A percentile compares a stretch with the other conserved stretches of the same genome.
phyloP scores from a whole-genome alignment of 1,140 invertebrate genomes.

The Aleiodes sp. region DNA sequence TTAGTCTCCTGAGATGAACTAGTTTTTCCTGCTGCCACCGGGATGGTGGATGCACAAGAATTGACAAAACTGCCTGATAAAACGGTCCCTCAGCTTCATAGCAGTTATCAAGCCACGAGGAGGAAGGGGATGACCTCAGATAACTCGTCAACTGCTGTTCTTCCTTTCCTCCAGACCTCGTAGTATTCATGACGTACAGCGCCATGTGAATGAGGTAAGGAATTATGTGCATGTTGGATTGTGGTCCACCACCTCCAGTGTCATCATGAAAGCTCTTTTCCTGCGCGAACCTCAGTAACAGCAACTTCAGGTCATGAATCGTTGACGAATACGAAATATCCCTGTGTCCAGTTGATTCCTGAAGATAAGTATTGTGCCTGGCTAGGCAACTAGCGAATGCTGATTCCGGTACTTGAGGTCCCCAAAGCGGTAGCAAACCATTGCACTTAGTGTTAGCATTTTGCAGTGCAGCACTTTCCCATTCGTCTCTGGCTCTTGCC shows the following conservation, averaged over 20 bases:
- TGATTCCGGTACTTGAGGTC: conserved; percentile 93
- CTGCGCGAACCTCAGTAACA: conserved; percentile 89
- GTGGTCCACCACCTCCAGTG: conserved; percentile 94
- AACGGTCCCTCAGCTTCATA: conserved; percentile 91
- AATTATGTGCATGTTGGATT: conserved; percentile 96
- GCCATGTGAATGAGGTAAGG: conserved; percentile 95
- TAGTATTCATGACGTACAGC: conserved; percentile 94
- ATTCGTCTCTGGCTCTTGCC: conserved; percentile 86
- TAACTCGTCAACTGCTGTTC: conserved; percentile 77
- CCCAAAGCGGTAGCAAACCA: conserved; percentile 94
- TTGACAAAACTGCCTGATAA: conserved; percentile 83
- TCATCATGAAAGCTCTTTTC: conserved; percentile 97
- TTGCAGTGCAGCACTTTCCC: conserved; percentile 95
- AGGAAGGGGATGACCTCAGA: conserved; percentile 69
- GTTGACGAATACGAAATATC: conserved; percentile 90
- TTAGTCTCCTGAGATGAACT: conserved; percentile 78
- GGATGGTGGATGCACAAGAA: conserved; percentile 79
- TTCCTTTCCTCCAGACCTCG: conserved; percentile 78
- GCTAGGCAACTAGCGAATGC: conserved; percentile 94
- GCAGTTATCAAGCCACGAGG: conserved; percentile 79
- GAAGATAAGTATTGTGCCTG: conserved; percentile 86
- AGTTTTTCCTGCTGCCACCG: conserved; percentile 76
- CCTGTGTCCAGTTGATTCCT: conserved; percentile 85
- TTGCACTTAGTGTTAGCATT: conserved; percentile 98
- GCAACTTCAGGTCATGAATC: conserved; percentile 92